Evolutionary conservation across 2,888 invertebrate genomes (phyloP).

Genomic region (Pseudococcus longispinus): DNA sequence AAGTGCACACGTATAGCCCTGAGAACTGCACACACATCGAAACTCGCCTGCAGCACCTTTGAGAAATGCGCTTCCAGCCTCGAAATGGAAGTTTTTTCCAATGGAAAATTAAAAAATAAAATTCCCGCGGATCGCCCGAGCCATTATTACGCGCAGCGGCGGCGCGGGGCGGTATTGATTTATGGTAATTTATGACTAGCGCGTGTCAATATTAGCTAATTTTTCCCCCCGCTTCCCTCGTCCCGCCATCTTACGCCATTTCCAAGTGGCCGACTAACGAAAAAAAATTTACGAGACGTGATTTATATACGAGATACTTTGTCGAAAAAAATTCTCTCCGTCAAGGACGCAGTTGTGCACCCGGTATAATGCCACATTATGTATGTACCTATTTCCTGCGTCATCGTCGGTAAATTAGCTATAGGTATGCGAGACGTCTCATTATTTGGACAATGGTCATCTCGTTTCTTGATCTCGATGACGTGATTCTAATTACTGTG

Average conservation of each 20-base stretch:
- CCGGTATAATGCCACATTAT: no score
- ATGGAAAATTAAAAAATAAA: background rate
- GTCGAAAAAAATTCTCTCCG: background rate
- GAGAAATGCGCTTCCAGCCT: background rate
- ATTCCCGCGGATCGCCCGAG: background rate
- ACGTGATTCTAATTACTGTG: no score
- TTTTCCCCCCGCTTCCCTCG: background rate
- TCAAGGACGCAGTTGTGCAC: background rate
- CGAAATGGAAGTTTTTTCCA: background rate
- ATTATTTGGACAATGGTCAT: no score
- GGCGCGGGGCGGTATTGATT: background rate
- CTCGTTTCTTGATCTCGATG: no score
- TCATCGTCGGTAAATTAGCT: no score
- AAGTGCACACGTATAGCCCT: background rate
- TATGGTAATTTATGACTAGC: background rate
- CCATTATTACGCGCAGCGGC: background rate
- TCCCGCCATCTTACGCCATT: background rate
- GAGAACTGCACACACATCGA: background rate
- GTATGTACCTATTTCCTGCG: no score
- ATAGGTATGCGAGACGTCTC: no score
- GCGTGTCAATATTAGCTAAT: background rate
- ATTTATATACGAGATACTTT: background rate
- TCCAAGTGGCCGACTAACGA: background rate
- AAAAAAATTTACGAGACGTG: background rate
- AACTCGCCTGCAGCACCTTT: background rate